A percentile compares a stretch with the other conserved stretches of the same genome.
These are phyloP conservation scores for Zosterops lateralis DNA, from an alignment of 2,113 vertebrate species.

Conservation along the genomic window DNA sequence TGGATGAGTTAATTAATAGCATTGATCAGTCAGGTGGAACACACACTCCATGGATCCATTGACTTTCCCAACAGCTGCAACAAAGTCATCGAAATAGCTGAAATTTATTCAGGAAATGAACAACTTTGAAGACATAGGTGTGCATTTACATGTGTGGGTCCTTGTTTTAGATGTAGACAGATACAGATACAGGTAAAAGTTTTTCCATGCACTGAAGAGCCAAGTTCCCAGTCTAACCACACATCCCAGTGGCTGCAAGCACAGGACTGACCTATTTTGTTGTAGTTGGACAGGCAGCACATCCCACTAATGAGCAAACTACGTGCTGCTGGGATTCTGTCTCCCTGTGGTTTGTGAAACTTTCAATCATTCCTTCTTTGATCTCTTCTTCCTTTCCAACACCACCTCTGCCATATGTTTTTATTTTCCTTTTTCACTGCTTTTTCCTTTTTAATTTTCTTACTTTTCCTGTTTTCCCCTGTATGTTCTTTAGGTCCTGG, in stretches of 20 bases:
- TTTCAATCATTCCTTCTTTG: neutral
- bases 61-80: neutral
- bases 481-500: neutral
- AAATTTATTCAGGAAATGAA: neutral
- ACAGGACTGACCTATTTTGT: neutral
- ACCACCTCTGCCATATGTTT: neutral
- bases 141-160: neutral
- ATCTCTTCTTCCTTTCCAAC: neutral
- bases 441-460: neutral
- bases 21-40: neutral
- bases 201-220: neutral
- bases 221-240: neutral
- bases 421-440: neutral
- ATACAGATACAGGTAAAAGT: accelerated
- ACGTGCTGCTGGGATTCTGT: neutral
- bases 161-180: neutral
- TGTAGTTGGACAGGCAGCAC: neutral
- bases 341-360: neutral
- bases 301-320: neutral
- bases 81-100: neutral
- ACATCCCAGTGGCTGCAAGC: neutral
- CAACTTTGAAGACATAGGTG: accelerated
- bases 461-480: neutral
- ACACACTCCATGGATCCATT: neutral
- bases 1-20: neutral